Evolutionary conservation across 1,140 invertebrate genomes (phyloP), one percentile per base, ranked within the genome.

Genomic region (Orchestia grillus): DNA sequence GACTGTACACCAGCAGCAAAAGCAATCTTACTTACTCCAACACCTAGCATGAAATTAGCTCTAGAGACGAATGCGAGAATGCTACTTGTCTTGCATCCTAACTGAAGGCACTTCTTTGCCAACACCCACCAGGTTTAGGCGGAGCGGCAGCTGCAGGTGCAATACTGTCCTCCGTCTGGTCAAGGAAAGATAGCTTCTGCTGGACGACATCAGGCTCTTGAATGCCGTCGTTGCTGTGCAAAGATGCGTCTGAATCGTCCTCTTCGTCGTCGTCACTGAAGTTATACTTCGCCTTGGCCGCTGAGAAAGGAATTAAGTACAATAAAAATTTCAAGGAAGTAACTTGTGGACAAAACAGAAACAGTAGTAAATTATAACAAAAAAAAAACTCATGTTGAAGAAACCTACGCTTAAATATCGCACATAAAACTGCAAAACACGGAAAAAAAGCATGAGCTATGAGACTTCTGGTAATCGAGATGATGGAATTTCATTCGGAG

Each of bases 151-250:
- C 92, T 4, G 6, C 92, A 94, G 92, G 92, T 44, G 43, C 92
- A 16, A 45, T 40, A 19, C 41, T 47, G 92, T 94, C 36, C 44
- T 94, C 44, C 92, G 44, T 94, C 43, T 47, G 92, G 92, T 94
- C 92, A 94, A 94, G 92, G 95, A 96, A 96, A 95, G 95, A 96
- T 94, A 92, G 11, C 62, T 96, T 96, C 96, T 95, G 96, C 94
- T 95, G 45, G 77, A 90, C 90, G 36, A 95, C 40, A 40, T 96
- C 96, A 57, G 95, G 95, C 92, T 96, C 96, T 41, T 96, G 96
- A 0, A 96, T 44, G 57, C 96, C 96, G 44, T 47, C 96, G 95
- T 96, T 96, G 87, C 96, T 96, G 96, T 96, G 96, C 23, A 96
- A 88, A n/a, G 95, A 95, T 6, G 57, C 95, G 45, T 42, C 53